Percentiles rank a stretch among this genome's conserved stretches.
These are phyloP conservation scores for Cantharis rustica DNA, from an alignment of 2,888 invertebrate species.

Conservation along the genomic window DNA sequence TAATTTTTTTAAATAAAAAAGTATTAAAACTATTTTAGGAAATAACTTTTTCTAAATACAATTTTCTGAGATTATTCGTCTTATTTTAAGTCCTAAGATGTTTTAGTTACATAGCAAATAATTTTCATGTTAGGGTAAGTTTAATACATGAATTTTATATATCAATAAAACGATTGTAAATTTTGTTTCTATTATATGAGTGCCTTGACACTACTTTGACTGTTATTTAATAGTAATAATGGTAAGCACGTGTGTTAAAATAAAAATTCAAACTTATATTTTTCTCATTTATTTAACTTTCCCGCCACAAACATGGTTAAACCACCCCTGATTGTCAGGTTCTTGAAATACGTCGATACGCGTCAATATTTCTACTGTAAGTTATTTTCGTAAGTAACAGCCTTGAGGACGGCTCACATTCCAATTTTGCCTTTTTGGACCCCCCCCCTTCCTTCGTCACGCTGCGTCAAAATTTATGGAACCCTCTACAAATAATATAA, in stretches of 20 bases:
- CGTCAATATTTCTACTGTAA: no score
- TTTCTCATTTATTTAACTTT: neutral
- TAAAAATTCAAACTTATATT: slow-evolving; percentile 8
- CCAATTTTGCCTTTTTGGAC: no score
- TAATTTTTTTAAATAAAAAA: neutral
- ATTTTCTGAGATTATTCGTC: neutral
- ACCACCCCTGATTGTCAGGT: no score
- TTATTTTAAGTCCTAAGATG: neutral
- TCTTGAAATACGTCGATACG: no score
- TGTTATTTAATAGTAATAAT: slow-evolving; percentile 29
- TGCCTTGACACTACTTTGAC: slow-evolving; percentile 35
- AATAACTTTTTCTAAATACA: neutral
- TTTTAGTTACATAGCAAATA: neutral
- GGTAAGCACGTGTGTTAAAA: slow-evolving; percentile 36
- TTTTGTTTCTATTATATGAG: slow-evolving; percentile 20
- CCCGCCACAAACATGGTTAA: neutral
- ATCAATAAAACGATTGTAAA: slow-evolving; percentile 4
- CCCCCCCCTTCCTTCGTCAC: no score
- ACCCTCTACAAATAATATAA: no score
- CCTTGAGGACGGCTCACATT: no score
- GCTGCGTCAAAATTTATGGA: no score
- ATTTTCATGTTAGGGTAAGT: neutral
- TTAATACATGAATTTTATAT: neutral
- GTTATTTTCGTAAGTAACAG: no score
- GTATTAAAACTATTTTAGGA: neutral